Evolutionary conservation across 2,888 invertebrate species (phyloP), one percentile per base, ranked within the genome.

Genomic region (Heliconius aoede): DNA sequence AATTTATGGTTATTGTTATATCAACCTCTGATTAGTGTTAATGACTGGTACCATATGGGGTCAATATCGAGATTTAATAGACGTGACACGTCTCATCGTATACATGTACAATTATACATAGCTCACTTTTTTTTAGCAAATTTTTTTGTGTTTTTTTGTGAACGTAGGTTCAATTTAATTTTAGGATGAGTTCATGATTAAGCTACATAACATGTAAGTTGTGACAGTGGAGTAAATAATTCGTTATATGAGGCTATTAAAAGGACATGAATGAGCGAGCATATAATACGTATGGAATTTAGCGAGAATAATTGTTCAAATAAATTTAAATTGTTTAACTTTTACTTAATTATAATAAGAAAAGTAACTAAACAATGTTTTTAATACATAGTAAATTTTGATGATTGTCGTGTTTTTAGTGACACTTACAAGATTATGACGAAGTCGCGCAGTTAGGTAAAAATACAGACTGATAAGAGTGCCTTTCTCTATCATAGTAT

Each of bases 11-110:
- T 79, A 74, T 81, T 81, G 80, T 81, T 83, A 83, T 74, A 74
- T 81, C 80, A 82, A 82, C 83, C 81, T 82, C 82, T 87, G 85
- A 90, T 89, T 87, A 86, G 84, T 85, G 86, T 85, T 87, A 88
- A 90, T 87, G 84, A 84, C 73, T 78, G 78, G 79, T 75, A 72
- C 78, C 79, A 80, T 79, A 76, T 80, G 80, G 73, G 73, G 76
- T 78, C 74, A 69, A 79, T 78, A 74, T 64, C 73, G 68, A 65
- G 30, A 73, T 60, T 62, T 73, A 67, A 73, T 77, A 64, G 62
- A 65, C 68, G 30, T 40, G 51, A 61, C 18, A 32, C 32, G 62
- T 71, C 72, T 73, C 40, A 36, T 72, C 36, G 24, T 24, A 8
- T 2, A 58, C 13, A 72, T 46, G 7, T 46, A 46, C 21, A 46